Percentiles rank a stretch among this genome's conserved stretches.
phyloP scores from a whole-genome alignment of 2,797 vertebrate genomes.

The Prunella strophiata region DNA sequence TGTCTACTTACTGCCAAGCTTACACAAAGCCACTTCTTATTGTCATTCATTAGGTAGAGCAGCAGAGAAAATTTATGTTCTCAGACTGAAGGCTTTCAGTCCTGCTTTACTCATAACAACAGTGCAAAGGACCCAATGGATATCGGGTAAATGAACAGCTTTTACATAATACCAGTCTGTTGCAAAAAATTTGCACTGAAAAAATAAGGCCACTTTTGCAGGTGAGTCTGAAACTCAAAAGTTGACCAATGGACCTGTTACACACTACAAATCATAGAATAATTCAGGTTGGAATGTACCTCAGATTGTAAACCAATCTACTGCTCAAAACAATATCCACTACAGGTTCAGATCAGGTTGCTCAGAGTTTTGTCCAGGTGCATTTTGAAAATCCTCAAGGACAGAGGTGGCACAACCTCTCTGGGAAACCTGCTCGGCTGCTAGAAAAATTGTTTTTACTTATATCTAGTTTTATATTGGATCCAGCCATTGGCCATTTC shows the following conservation, averaged over 20 bases:
- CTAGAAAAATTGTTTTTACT: not conserved
- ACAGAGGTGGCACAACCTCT: rapidly evolving
- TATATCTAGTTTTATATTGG: not conserved
- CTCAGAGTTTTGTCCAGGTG: not conserved
- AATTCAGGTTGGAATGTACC: not conserved
- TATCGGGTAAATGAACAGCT: not conserved
- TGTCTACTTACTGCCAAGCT: not conserved
- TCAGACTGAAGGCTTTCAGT: not conserved
- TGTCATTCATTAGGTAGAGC: not conserved
- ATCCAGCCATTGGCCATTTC: not conserved
- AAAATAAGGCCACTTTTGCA: not conserved
- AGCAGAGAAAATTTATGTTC: not conserved
- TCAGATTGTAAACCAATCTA: not conserved
- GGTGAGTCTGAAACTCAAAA: not conserved
- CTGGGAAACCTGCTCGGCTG: not conserved
- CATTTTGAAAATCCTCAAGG: not conserved
- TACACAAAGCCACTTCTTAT: not conserved
- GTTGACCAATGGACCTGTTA: not conserved
- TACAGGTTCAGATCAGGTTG: not conserved
- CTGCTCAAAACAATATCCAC: not conserved
- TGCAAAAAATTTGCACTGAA: not conserved
- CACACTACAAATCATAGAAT: not conserved
- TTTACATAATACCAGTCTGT: rapidly evolving
- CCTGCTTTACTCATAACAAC: not conserved
- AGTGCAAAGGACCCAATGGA: not conserved